Evolutionary conservation across 2,797 vertebrate species (phyloP).

Genomic region (Anguilla megastoma): DNA sequence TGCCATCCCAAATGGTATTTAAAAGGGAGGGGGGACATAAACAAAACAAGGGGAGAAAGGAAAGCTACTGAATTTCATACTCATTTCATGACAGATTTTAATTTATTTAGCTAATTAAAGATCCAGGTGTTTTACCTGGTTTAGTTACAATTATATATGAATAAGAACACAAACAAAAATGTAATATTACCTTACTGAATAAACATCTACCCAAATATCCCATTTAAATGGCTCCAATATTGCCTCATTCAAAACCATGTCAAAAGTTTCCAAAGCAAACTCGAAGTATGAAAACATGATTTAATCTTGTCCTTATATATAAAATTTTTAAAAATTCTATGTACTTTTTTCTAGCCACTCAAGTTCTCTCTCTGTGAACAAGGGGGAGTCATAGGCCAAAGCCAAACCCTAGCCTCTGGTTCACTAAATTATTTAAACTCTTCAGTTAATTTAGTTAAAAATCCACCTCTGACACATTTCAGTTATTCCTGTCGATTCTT

Average conservation of each 20-base stretch:
- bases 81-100: neutral
- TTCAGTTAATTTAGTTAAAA: conserved; percentile 45
- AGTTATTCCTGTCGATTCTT: neutral
- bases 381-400: neutral
- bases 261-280: neutral
- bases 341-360: neutral
- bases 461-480: neutral
- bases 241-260: too few relatives aligned
- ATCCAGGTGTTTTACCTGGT: too few relatives aligned
- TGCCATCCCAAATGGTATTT: neutral
- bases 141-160: too few relatives aligned
- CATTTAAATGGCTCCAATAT: too few relatives aligned
- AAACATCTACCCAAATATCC: too few relatives aligned
- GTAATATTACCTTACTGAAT: too few relatives aligned
- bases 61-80: neutral
- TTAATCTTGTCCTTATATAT: neutral
- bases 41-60: neutral
- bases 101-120: neutral
- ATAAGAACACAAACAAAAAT: too few relatives aligned
- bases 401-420: neutral
- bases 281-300: neutral
- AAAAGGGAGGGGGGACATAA: neutral
- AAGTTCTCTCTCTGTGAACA: neutral
- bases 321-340: neutral
- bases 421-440: conserved; percentile 29